Evolutionary conservation across 1,140 invertebrate species (phyloP), one percentile per base, ranked within the genome.

Genomic region (Branchinecta lindahli): DNA sequence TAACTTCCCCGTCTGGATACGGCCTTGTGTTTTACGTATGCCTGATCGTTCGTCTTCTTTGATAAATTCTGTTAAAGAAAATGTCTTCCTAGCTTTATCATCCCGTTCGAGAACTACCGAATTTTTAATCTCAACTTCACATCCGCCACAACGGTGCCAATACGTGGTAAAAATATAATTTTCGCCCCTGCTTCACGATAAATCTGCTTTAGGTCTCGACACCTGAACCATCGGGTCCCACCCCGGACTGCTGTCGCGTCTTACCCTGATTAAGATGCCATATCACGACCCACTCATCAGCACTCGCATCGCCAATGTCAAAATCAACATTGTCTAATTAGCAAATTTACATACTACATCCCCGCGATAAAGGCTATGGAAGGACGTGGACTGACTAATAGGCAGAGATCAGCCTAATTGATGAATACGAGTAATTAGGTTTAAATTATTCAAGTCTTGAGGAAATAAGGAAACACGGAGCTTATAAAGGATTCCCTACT

Each of bases 221-320:
- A 33, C 33, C 33, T 33, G 33, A 33, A 33, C 33, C 33, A 5
- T 33, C 33, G 33, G 33, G 33, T 33, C 52, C 18, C 52, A 12
- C 12, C 52, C 52, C 52, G 12, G 52, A 20, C 18, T 61, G 12
- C 18, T 61, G 52, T 61, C 52, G 52, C 52, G 52, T 15, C 52
- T 61, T 15, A 61, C 52, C 18, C 52, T 61, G 52, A 61, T 61
- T 61, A 61, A 61, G 52, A 61, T 61, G 52, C 52, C 52, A 61
- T 61, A 61, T 61, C 52, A 61, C 52, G 52, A 61, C 18, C 52
- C 18, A 61, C 52, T 15, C 18, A 12, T 12, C 52, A 15, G 18
- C 52, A 15, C 18, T 61, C 52, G 18, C 12, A 61, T 33, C 12
- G 52, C 52, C 2, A 15, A 61, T 61, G 52, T 61, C 52, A 61